Base-by-base conservation (phyloP, 1,140 invertebrate species). In the Brachystomella parvula region DNA sequence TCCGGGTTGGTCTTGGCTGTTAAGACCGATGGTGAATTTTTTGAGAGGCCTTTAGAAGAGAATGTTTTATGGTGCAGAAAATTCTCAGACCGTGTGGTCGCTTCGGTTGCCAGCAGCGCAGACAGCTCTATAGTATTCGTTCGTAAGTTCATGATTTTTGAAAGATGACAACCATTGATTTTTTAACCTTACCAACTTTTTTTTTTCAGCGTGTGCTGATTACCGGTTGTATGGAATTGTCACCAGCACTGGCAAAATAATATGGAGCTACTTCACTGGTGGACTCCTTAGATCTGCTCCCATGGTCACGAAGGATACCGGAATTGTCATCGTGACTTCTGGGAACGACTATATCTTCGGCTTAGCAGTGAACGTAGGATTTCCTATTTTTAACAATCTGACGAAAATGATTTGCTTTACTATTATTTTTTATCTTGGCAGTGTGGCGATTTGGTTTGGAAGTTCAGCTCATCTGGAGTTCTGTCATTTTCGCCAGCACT, bases 31-130 rank as follows among this genome's bases (percentile, higher is more conserved):
- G 58, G 9, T 9, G 3, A 31, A 24, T 31, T 24, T 2, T 15
- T 9, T 6, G 9, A 35, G 2, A 12, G 24, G 12, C 3, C 33
- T 62, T 19, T 21, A 24, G 33, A 39, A 3, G 31, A 3, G 32
- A 32, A 62, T 26, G 33, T 62, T 19, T 17, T 62, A 26, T 62
- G 60, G 60, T 6, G 15, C 9, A 62, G 26, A 62, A 39, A 44
- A 21, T 62, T 62, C 28, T 35, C 60, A 15, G 60, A 62, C 24
- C 3, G 60, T 3, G 44, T 62, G 3, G 31, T 32, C 2, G 19
- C 60, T 3, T 12, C 60, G n/a, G 60, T 9, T 44, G 60, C 2
- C n/a, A 17, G 2, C 3, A 35, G 12, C 9, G 3, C 12, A 17
- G 29, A 30, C 31, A 3, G 28, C 3, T 17, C 19, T 28, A 21